phyloP scores from a whole-genome alignment of 2,113 vertebrate genomes.

The human (Homo sapiens) region GRCh38 chrX:29567501-29568000 shows the following conservation, averaged over 20 bases:
- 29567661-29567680: not conserved
- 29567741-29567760: not conserved
- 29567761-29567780: not conserved
- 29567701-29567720: not conserved
- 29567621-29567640: slow-evolving; percentile 2
- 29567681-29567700: not conserved
- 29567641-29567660: not conserved
- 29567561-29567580: not conserved
- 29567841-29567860: not conserved
- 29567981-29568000: not conserved
- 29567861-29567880: not conserved
- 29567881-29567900: not conserved
- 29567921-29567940: not conserved
- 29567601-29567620: slow-evolving; percentile 5
- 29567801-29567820: not conserved
- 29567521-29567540: not conserved
- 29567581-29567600: not conserved
- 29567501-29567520: not conserved
- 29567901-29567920: not conserved
- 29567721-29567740: not conserved
- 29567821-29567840: not conserved
- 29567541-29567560: slow-evolving; percentile 14
- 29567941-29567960: slow-evolving; percentile 14
- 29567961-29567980: not conserved
- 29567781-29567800: not conserved